Evolutionary conservation across 2,797 vertebrate species (phyloP), one percentile per base, ranked within the genome.

Genomic region (Melanotaenia nigrans): DNA sequence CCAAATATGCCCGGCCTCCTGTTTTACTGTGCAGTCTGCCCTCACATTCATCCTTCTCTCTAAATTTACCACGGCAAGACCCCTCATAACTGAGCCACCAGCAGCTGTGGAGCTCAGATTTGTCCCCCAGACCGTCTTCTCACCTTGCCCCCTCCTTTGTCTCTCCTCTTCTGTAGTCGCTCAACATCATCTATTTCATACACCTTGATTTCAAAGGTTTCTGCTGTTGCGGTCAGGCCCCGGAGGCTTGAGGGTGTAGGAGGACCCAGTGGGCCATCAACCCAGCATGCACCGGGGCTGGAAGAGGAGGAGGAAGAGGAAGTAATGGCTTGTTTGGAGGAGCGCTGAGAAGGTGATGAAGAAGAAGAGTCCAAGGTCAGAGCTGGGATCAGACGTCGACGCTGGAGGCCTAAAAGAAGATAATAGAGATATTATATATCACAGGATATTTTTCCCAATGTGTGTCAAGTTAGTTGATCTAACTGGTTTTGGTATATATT

Each of bases 181-280:
- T 99, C 97, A 5, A 99, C 97, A 0, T 99, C 97, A 11, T 99
- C 98, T 2, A 99, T 99, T 85, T 99, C 97, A n/a, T 99, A 99
- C 70, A 99, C 97, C 82, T 99, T 99, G 84, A 99, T 99, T 93
- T 99, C 97, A n/a, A 99, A 99, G 65, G 97, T 96, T 73, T 99
- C 97, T 16, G 87, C 64, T 0, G 85, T 65, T 10, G 79, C 63
- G 0, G 94, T 87, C 0, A 95, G 79, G 0, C 93, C 93, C 4
- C 94, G 73, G 91, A 94, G 91, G 92, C 95, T 86, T 5, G 87
- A 68, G 7, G 91, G 59, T 8, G 78, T 75, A 0, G 92, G 91
- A 11, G 95, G 96, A 45, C 97, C 89, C 61, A 99, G 89, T 0
- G 97, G 97, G 1, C 97, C 97, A 0, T 99, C 97, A 61, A 99